phyloP scores from a whole-genome alignment of 2,113 vertebrate species.

The Myocastor coypus region DNA sequence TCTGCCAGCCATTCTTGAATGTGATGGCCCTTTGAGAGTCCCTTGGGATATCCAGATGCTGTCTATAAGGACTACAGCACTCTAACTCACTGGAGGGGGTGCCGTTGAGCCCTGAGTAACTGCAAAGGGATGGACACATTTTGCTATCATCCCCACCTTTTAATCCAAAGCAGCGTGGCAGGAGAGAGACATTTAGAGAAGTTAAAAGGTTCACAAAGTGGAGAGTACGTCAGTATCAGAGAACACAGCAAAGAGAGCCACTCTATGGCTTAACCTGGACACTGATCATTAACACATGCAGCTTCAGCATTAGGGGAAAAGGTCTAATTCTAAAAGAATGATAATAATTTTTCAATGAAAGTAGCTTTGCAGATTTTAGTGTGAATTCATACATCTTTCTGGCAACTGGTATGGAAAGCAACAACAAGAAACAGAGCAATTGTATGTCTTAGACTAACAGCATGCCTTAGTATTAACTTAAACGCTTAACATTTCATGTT shows the following conservation, averaged over 20 bases:
- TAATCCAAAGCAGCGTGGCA: constrained; percentile 95
- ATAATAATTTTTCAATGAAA: background rate
- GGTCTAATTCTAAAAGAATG: background rate
- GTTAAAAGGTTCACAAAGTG: constrained; percentile 91
- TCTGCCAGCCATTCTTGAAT: constrained; percentile 94
- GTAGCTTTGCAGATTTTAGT: background rate
- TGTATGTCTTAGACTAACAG: background rate
- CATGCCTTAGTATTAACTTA: background rate
- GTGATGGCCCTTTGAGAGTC: constrained; percentile 90
- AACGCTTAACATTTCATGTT: background rate
- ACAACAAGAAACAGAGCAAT: background rate
- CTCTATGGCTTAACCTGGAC: constrained; percentile 36
- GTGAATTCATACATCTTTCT: background rate
- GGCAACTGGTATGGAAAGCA: background rate
- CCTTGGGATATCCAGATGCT: constrained; percentile 88
- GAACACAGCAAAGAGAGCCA: constrained; percentile 81
- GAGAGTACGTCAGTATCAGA: constrained; percentile 85
- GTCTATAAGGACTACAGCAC: constrained; percentile 87
- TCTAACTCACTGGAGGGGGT: constrained; percentile 89
- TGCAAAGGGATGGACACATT: constrained; percentile 92
- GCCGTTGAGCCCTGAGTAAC: constrained; percentile 90
- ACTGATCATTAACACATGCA: background rate
- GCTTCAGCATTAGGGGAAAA: background rate
- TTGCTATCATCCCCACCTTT: constrained; percentile 97
- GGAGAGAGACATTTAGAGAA: constrained; percentile 93